Evolutionary conservation across 1,140 invertebrate genomes (phyloP).

Genomic region (Proales similis): DNA sequence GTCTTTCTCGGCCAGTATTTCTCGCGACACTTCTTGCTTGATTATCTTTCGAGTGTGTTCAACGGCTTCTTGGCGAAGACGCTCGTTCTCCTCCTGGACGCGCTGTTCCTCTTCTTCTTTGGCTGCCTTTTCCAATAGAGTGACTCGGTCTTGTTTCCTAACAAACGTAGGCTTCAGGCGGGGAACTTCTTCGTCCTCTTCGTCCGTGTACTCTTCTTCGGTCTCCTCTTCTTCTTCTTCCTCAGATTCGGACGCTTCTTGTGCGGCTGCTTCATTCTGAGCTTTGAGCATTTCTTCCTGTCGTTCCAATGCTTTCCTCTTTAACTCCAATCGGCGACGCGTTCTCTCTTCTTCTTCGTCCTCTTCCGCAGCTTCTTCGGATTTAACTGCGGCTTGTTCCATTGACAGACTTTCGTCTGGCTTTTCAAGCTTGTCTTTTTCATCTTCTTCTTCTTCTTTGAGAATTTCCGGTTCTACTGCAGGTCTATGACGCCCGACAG

Average conservation of each 20-base stretch:
- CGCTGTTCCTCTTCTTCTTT: constrained; percentile 76
- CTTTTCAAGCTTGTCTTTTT: constrained; percentile 62
- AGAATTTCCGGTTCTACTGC: constrained; percentile 42
- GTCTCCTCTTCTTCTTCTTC: constrained; percentile 63
- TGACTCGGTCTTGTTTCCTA: constrained; percentile 80
- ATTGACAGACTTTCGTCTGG: constrained; percentile 70
- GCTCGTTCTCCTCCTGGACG: constrained; percentile 67
- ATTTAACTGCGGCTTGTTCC: constrained; percentile 64
- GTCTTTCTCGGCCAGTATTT: constrained; percentile 61
- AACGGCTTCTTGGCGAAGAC: constrained; percentile 71
- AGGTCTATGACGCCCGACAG: constrained; percentile 38
- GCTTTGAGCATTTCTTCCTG: constrained; percentile 53
- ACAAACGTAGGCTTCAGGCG: constrained; percentile 94
- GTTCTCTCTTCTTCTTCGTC: constrained; percentile 55
- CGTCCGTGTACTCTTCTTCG: constrained; percentile 67
- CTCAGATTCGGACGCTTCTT: constrained; percentile 56
- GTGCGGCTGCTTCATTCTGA: constrained; percentile 61
- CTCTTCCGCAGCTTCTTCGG: constrained; percentile 61
- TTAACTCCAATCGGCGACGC: constrained; percentile 36
- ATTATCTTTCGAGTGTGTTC: constrained; percentile 77
- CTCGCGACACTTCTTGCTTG: constrained; percentile 68
- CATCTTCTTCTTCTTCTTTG: constrained; percentile 63
- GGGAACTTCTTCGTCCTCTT: constrained; percentile 63
- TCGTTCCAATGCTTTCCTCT: constrained; percentile 9
- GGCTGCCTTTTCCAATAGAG: constrained; percentile 84